Conservation (phyloP, 37 sponge, comb jelly and placozoan genomes). For the Aphrocallistes beatrix region DNA sequence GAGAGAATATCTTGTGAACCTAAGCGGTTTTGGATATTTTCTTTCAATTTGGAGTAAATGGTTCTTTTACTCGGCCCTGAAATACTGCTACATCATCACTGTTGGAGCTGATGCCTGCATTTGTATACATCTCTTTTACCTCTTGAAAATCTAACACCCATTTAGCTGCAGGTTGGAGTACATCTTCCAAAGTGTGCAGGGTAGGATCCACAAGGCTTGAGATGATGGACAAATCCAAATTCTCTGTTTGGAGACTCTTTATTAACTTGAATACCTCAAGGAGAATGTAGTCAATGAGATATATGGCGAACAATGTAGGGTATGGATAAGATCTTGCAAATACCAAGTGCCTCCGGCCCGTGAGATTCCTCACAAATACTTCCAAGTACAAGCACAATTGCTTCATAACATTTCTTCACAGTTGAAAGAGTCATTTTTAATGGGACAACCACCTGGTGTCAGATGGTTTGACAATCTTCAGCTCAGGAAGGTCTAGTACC, state of each 20-base stretch:
- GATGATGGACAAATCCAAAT: conserved; percentile 24
- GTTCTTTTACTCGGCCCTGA: no score
- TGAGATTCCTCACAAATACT: conserved; percentile 19
- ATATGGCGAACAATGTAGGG: conserved; percentile 21
- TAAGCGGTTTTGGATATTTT: no score
- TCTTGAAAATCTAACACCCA: no score
- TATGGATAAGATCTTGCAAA: neutral
- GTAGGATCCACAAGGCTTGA: conserved; percentile 27
- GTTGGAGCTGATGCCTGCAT: no score
- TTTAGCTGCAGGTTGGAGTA: neutral
- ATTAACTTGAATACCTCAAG: conserved; percentile 14
- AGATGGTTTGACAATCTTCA: conserved; percentile 19
- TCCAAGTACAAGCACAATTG: conserved; percentile 15
- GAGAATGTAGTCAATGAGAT: conserved; percentile 14
- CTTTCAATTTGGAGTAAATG: no score
- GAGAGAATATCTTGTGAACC: no score
- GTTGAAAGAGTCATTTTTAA: neutral
- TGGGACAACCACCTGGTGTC: neutral
- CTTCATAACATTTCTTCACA: conserved; percentile 19
- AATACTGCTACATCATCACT: no score
- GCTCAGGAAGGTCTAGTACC: conserved; percentile 20
- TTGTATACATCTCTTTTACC: no score
- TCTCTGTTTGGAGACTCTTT: conserved; percentile 10
- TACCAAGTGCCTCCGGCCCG: conserved; percentile 14
- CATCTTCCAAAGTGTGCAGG: neutral